Base-by-base conservation (phyloP, 2,888 invertebrate genomes). In the Chromoteleia sp. region DNA sequence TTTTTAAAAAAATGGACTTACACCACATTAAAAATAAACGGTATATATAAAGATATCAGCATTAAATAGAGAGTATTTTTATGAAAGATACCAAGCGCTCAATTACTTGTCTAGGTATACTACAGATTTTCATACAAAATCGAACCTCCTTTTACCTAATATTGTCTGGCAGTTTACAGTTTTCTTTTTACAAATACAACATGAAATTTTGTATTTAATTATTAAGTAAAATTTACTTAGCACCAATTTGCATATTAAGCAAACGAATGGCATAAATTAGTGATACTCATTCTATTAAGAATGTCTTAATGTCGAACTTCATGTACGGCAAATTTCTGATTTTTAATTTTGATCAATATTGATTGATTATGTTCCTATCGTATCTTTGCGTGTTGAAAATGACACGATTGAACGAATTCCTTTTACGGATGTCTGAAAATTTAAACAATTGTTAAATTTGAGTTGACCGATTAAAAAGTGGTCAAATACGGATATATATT, bases 331-430 rank as follows among this genome's bases (percentile, higher is more conserved):
- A 58, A 63, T 15, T 25, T 58, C 29, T 59, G 56, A 56, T 67
- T 79, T 61, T 39, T 21, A 29, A 12, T 65, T 41, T 61, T 71
- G 29, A 63, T 63, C 54, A 41, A 63, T 50, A 33, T 30, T 52
- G 21, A 45, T 43, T 29, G 7, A 65, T 91, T 91, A 90, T 85
- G 89, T 86, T 36, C 92, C 92, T 80, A 94, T 90, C 7, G 94
- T 93, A 84, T 95, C 95, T 89, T 95, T 95, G 67, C 95, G 93
- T 21, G 94, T 95, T 10, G 96, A 94, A 92, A 97, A 97, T 33
- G 96, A 96, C 21, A 97, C 97, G 87, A 97, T 97, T 54, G 96
- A 96, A 75, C 96, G 94, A 85, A 97, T 96, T 2, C 96, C 96
- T 92, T 96, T 96, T 70, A 97, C 96, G 52, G 96, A 97, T 58